Conservation (phyloP, 2,113 vertebrate species). For the Anseranas semipalmata region DNA sequence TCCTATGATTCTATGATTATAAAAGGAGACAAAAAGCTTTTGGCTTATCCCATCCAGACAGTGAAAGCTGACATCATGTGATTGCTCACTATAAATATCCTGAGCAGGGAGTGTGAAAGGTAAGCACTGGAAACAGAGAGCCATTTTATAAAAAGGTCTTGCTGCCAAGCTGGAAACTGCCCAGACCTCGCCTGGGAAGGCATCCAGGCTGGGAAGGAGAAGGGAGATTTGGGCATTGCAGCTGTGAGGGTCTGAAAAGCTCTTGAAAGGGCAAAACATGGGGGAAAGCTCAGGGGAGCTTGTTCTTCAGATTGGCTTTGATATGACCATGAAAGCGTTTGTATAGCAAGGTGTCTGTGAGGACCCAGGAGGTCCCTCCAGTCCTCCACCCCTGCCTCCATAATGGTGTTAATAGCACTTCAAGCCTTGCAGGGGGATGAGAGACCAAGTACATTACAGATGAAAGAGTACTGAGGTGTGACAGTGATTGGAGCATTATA, state of each 20-base stretch:
- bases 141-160: background rate
- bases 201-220: background rate
- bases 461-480: background rate
- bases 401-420: background rate
- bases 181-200: fast-evolving
- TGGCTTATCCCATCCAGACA: background rate
- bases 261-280: background rate
- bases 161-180: background rate
- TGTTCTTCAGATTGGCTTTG: background rate
- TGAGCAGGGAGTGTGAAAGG: background rate
- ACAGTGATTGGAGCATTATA: background rate
- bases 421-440: background rate
- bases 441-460: background rate
- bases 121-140: background rate
- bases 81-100: slow-evolving; percentile 4
- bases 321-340: background rate
- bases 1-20: background rate
- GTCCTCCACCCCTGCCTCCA: background rate
- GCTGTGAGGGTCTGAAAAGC: background rate
- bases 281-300: fast-evolving
- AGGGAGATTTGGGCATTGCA: background rate
- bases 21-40: background rate
- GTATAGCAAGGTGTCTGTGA: background rate
- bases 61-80: background rate
- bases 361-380: background rate